Base-by-base conservation (phyloP, 2,113 vertebrate species). In the Tetrao urogallus region DNA sequence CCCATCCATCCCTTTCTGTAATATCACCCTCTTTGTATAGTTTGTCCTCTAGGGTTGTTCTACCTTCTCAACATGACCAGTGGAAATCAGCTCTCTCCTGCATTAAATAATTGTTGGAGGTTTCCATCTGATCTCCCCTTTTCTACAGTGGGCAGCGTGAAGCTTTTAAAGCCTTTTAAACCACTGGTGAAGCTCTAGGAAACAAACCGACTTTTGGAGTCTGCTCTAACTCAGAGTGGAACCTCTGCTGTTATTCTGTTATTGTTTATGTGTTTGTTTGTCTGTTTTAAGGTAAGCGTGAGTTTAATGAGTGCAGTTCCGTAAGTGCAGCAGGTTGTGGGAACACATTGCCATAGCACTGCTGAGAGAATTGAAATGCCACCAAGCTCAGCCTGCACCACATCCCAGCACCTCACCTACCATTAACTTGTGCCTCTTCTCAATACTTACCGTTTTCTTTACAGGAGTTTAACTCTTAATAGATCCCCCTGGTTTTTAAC, bases 401-500 rank as follows among this genome's bases (percentile, higher is more conserved):
- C 71, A 30, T 78, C 58, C 32, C 43, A 8, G 25, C 54, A 85
- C 70, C 87, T 92, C 89, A 84, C 86, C 56, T 86, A 17, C 77
- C 11, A 5, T 95, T 94, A 70, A 87, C 61, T 86, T 90, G 56
- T 83, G 69, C 67, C 42, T 93, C 71, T 54, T 80, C 89, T 92
- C 91, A 84, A n/a, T 86, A 69, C 48, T 84, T 88, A 2, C 25
- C 77, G 5, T 94, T 92, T 92, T 38, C 78, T 72, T 66, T 90
- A 54, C 36, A 83, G 83, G 38, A 50, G 11, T 83, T 88, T 94
- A 94, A 91, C 66, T 18, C 72, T 66, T 73, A 71, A 60, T 52
- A 82, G 63, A 61, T 75, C 81, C 94, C 96, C 76, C 95, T 90
- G 69, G 75, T 94, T 93, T 78, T 96, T 91, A 97, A 89, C 82